Conservation (phyloP, 2,113 vertebrate species). For the Rhipidura dahli region DNA sequence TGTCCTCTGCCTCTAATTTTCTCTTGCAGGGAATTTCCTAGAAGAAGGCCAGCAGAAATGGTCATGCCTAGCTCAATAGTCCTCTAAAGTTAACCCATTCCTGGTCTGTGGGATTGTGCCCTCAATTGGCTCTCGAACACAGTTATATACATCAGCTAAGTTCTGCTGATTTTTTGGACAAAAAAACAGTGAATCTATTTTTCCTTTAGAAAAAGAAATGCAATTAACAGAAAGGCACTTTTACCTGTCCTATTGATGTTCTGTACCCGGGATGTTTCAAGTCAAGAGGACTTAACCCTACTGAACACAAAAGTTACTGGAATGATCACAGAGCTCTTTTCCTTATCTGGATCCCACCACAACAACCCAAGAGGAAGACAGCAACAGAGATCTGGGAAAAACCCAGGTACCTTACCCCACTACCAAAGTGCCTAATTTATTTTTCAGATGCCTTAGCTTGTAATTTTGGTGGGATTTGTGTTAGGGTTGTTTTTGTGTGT, state of each 20-base stretch:
- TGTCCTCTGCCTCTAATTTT: conserved; percentile 55
- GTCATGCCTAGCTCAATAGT: not conserved
- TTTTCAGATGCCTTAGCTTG: not conserved
- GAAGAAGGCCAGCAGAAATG: conserved; percentile 49
- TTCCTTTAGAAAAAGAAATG: not conserved
- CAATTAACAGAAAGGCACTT: not conserved
- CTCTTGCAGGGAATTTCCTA: conserved; percentile 60
- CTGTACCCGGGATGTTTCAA: not conserved
- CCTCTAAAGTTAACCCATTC: conserved; percentile 16
- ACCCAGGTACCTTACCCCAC: not conserved
- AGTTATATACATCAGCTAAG: not conserved
- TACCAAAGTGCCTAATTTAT: not conserved
- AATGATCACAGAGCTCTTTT: not conserved
- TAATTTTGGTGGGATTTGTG: not conserved
- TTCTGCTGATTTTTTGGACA: not conserved
- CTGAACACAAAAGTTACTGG: not conserved
- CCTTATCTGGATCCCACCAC: not conserved
- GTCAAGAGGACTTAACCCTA: not conserved
- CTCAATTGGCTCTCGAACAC: not conserved
- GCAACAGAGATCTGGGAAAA: not conserved
- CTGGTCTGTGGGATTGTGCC: not conserved
- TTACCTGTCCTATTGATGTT: not conserved
- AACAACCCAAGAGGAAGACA: not conserved
- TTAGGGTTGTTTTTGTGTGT: not conserved
- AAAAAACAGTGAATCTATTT: not conserved